Evolutionary conservation across 2,888 invertebrate species (phyloP).

Genomic region (Protophormia terraenovae): DNA sequence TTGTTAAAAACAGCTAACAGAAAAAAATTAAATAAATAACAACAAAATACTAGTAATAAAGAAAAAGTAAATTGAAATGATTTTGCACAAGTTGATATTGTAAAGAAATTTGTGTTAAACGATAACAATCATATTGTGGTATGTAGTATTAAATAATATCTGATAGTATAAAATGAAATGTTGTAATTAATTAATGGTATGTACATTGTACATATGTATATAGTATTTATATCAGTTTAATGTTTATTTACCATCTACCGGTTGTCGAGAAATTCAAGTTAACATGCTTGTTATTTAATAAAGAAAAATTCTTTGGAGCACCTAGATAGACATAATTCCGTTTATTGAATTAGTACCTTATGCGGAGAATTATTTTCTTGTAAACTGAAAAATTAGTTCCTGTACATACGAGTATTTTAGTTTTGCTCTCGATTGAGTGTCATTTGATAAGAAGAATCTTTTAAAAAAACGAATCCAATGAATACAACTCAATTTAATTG

Average conservation of each 20-base stretch:
- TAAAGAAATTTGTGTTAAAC: conserved; percentile 8
- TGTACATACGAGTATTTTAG: too few relatives aligned
- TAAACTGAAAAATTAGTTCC: too few relatives aligned
- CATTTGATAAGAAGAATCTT: too few relatives aligned
- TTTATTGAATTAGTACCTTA: too few relatives aligned
- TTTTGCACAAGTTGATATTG: background rate
- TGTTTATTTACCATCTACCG: background rate
- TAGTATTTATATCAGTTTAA: background rate
- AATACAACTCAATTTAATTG: too few relatives aligned
- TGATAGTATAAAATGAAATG: background rate
- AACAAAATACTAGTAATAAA: background rate
- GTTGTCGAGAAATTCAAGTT: background rate
- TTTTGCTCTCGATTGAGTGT: too few relatives aligned
- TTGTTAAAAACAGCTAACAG: background rate
- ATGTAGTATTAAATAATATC: background rate
- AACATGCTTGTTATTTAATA: too few relatives aligned
- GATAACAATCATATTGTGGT: conserved; percentile 4
- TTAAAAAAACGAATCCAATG: too few relatives aligned
- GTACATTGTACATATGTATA: too few relatives aligned
- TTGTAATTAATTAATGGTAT: conserved; percentile 1
- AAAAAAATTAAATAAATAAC: background rate
- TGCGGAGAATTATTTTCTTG: too few relatives aligned
- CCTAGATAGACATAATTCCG: too few relatives aligned
- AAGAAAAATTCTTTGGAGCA: too few relatives aligned
- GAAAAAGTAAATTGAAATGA: background rate